phyloP scores from a whole-genome alignment of 37 sponge, comb jelly and placozoan genomes.

The Spongilla lacustris region DNA sequence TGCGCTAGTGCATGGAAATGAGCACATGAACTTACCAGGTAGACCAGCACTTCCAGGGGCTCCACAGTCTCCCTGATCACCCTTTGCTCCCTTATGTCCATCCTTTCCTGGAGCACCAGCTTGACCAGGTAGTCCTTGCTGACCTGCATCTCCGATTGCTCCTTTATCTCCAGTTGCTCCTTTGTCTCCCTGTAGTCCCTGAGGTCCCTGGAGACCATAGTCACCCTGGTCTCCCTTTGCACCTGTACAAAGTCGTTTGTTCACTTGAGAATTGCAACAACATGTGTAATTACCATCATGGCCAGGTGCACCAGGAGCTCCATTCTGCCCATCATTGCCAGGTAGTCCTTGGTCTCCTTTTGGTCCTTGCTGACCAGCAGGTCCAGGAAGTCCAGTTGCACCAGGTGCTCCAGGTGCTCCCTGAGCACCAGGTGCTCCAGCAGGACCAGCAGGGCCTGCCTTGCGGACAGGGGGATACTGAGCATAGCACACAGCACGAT shows the following conservation, averaged over 20 bases:
- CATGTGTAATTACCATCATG: background rate
- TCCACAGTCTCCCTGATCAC: too few species aligned
- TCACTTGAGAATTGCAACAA: too few species aligned
- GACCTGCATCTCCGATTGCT: constrained; percentile 50
- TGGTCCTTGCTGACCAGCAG: constrained; percentile 39
- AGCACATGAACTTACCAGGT: too few species aligned
- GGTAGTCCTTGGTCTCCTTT: constrained; percentile 32
- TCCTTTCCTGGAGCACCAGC: background rate
- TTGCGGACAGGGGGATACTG: constrained; percentile 30
- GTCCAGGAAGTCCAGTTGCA: background rate
- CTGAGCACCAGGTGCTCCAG: constrained; percentile 59
- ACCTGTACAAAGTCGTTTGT: too few species aligned
- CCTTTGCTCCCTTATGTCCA: too few species aligned
- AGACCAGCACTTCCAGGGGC: too few species aligned
- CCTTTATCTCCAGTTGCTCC: constrained; percentile 31
- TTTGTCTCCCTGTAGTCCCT: constrained; percentile 45
- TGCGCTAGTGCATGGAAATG: too few species aligned
- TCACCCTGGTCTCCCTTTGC: constrained; percentile 31
- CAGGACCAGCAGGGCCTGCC: constrained; percentile 53
- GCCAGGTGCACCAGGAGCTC: constrained; percentile 37
- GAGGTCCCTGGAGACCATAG: constrained; percentile 41
- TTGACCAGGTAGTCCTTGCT: constrained; percentile 47
- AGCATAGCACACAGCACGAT: constrained; percentile 13
- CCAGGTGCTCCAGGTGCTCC: background rate
- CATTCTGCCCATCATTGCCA: background rate